A percentile compares a stretch with the other conserved stretches of the same genome.
phyloP scores from a whole-genome alignment of 2,113 vertebrate genomes.

The Cyphomyrus discorhynchus region DNA sequence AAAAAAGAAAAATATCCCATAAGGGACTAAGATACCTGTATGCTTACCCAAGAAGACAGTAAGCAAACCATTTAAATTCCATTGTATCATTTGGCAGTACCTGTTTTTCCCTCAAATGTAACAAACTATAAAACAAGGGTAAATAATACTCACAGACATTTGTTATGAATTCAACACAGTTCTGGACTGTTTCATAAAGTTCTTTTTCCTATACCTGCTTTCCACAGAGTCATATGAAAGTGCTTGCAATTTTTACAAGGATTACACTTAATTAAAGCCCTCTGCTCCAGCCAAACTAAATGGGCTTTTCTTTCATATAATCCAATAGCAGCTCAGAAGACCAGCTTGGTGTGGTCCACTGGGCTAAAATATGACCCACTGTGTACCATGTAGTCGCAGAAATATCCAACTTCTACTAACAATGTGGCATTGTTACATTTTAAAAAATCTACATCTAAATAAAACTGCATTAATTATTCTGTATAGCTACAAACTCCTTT shows the following conservation, averaged over 20 bases:
- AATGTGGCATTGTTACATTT: background rate
- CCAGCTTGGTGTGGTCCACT: background rate
- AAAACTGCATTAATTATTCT: background rate
- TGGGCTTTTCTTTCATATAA: slow-evolving; percentile 50
- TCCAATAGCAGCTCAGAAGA: slow-evolving; percentile 45
- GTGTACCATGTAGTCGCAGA: background rate
- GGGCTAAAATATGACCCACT: slow-evolving; percentile 14
- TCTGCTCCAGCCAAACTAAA: slow-evolving; percentile 52
- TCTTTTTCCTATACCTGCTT: slow-evolving; percentile 36
- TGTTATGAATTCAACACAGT: slow-evolving; percentile 22
- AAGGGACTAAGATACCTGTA: background rate
- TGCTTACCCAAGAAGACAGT: background rate
- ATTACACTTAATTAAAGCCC: slow-evolving; percentile 57
- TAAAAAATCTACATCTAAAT: background rate
- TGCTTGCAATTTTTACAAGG: slow-evolving; percentile 60
- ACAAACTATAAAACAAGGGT: background rate
- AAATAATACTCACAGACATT: slow-evolving; percentile 53
- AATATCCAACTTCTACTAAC: background rate
- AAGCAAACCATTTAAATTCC: background rate
- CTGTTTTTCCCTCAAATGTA: background rate
- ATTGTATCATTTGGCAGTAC: background rate
- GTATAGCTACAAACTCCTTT: background rate
- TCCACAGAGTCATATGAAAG: slow-evolving; percentile 65
- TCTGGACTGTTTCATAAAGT: slow-evolving; percentile 3
- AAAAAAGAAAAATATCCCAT: background rate